A percentile compares a stretch with the other conserved stretches of the same genome.
phyloP scores from a whole-genome alignment of 2,797 vertebrate species.

The Euphonia xanthogaster region DNA sequence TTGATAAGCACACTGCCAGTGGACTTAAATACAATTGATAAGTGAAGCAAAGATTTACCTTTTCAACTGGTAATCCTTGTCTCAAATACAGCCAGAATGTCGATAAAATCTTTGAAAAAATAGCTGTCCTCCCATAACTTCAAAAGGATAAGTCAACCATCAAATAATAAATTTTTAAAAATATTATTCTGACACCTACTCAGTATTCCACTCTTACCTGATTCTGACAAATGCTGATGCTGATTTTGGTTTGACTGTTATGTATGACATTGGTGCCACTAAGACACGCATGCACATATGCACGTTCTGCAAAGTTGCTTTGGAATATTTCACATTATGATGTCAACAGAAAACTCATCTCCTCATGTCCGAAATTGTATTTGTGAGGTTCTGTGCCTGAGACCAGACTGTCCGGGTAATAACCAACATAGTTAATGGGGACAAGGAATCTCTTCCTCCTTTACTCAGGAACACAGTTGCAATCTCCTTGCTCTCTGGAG shows the following conservation, averaged over 20 bases:
- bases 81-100: not conserved
- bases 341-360: not conserved
- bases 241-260: not conserved
- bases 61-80: not conserved
- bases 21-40: not conserved
- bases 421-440: not conserved
- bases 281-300: rapidly evolving
- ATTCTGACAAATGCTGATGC: not conserved
- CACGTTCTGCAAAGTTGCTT: rapidly evolving
- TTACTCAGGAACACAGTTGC: not conserved
- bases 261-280: not conserved
- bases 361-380: rapidly evolving
- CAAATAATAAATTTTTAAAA: not conserved
- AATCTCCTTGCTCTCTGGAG: not conserved
- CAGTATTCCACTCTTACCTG: not conserved
- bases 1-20: not conserved
- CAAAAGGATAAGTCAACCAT: not conserved
- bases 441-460: not conserved
- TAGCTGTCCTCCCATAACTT: not conserved
- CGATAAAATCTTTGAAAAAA: not conserved
- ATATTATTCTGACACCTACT: not conserved
- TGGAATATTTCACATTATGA: not conserved
- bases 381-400: not conserved
- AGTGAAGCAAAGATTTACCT: not conserved
- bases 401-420: not conserved